Base-by-base conservation (phyloP, 2,113 vertebrate genomes). In the Ammodytes marinus region DNA sequence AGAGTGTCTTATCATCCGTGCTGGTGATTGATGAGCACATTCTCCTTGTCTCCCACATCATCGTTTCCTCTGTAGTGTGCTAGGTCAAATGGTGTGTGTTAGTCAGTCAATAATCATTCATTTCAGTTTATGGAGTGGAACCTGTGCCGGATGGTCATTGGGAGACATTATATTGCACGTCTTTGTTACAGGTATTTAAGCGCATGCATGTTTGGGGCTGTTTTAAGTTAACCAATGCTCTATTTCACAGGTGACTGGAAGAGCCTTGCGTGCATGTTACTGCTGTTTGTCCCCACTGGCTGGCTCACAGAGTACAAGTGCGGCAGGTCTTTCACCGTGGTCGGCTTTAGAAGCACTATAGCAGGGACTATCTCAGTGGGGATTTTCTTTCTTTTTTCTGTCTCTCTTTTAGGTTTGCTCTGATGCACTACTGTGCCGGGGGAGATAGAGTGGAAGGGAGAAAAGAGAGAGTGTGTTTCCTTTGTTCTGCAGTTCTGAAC, bases 51-150 rank as follows among this genome's bases (percentile, higher is more conserved):
- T 87, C 69, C 86, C 83, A 76, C 81, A 79, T 83, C 71, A 85
- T 75, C 37, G 47, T 91, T 89, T 83, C 78, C 76, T 70, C 74
- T 42, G 27, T 27, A 46, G 66, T 70, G 86, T 72, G 57, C 78
- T 74, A 40, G 91, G 84, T 87, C 85, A 87, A 88, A 90, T 86
- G 84, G 78, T 80, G 79, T 87, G 87, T 85, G 87, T 83, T 86
- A 89, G 57, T 80, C 68, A 79, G 82, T 73, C 84, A 73, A 59
- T 74, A 86, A 77, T 69, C 87, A 83, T 86, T 87, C 84, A 83
- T 88, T 91, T 88, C 59, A 17, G 50, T 91, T 92, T 86, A 89
- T 91, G 89, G 81, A 82, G 84, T 88, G 82, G 82, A 89, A 89
- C 86, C 69, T 77, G 70, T 63, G 79, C 76, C 61, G 40, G 49